Base-by-base conservation (phyloP, 2,888 invertebrate species). In the Dione vanillae region DNA sequence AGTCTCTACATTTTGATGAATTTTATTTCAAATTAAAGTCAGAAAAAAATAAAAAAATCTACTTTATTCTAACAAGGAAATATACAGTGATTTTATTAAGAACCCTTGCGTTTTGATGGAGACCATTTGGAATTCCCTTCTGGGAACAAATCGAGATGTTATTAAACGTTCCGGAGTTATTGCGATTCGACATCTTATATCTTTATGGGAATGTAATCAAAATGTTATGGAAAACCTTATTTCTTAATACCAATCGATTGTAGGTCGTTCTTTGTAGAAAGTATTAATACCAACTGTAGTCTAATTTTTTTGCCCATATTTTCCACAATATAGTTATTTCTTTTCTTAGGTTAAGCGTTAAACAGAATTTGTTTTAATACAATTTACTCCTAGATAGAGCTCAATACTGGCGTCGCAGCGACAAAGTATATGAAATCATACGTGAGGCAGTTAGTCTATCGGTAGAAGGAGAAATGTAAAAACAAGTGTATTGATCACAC, bases 101-200 rank as follows among this genome's bases (percentile, higher is more conserved):
- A 61, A 61, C 56, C 61, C 45, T 45, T n/a, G 61, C 61, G 45
- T 61, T 16, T 2, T 35, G 7, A 61, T 45, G 45, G 14, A 45
- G n/a, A 61, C 27, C 43, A 27, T 61, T 61, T n/a, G 45, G 9
- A 45, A 61, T 45, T 61, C 61, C 61, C 61, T 61, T 35, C 27
- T n/a, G 59, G 27, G 27, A 11, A n/a, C 43, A 27, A 16, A 61
- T 61, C 27, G 61, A 61, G 61, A 45, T 61, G 35, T 45, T 61
- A 61, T 61, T 61, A 61, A 61, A 61, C 45, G 61, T 61, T 61
- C 61, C 49, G 12, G 49, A 49, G 64, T 47, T 47, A 51, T 49
- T 47, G 64, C 49, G 19, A 19, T 19, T 49, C 49, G 49, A 64
- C 49, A 40, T 64, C 64, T 47, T 35, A 49, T 45, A 49, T n/a